Evolutionary conservation across 2,888 invertebrate species (phyloP), one percentile per base, ranked within the genome.

Genomic region (Pristionchus entomophagus): DNA sequence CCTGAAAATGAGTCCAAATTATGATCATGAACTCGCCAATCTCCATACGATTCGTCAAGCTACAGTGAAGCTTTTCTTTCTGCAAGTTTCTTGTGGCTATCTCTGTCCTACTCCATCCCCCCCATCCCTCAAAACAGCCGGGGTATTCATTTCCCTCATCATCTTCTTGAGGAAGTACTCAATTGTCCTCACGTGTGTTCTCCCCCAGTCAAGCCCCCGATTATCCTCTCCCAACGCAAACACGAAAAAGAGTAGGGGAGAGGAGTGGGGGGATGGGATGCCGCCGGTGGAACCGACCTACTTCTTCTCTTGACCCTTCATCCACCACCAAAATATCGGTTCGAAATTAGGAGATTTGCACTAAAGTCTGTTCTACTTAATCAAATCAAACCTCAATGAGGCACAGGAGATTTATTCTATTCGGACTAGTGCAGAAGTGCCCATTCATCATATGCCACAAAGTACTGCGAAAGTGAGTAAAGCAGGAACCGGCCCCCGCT

Each of bases 1-100:
- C 84, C 87, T 88, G 86, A 41, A 87, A 86, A 51, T n/a, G n/a
- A 17, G 32, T 80, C 22, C 22, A 59, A 59, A n/a, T n/a, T 59
- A 22, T n/a, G n/a, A 29, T 62, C 0, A 10, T 12, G 2, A 26
- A 29, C 14, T 62, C 32, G 1, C 59, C n/a, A n/a, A n/a, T n/a
- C n/a, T n/a, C n/a, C n/a, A n/a, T n/a, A n/a, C n/a, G n/a, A n/a
- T n/a, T n/a, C n/a, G n/a, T n/a, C n/a, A n/a, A n/a, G n/a, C n/a
- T n/a, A n/a, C n/a, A n/a, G n/a, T n/a, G n/a, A n/a, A n/a, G n/a
- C n/a, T n/a, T n/a, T n/a, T n/a, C n/a, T n/a, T n/a, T n/a, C n/a
- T n/a, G n/a, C n/a, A n/a, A n/a, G n/a, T n/a, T n/a, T n/a, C n/a
- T n/a, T n/a, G n/a, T n/a, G n/a, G n/a, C n/a, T 45, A 45, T 38